phyloP scores from a whole-genome alignment of 2,797 vertebrate species.

The Sebastes umbrosus region DNA sequence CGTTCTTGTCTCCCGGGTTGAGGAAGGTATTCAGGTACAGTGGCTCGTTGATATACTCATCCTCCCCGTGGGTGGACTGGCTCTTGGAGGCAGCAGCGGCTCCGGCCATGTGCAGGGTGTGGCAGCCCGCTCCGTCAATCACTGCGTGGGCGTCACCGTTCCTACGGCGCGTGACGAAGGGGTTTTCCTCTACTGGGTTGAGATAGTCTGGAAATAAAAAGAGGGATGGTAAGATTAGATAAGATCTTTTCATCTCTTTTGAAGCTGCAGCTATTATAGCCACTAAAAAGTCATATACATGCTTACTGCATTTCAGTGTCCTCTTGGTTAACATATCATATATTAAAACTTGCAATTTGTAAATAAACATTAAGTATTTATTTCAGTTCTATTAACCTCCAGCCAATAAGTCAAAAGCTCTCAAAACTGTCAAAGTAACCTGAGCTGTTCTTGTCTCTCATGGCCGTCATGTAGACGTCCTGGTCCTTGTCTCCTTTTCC shows the following conservation, averaged over 20 bases:
- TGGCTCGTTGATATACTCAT: slow-evolving; percentile 94
- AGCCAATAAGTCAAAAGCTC: not conserved
- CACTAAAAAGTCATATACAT: not conserved
- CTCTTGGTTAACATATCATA: not conserved
- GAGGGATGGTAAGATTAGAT: not conserved
- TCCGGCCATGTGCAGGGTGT: slow-evolving; percentile 79
- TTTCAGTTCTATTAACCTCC: not conserved
- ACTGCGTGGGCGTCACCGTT: slow-evolving; percentile 92
- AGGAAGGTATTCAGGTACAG: slow-evolving; percentile 97
- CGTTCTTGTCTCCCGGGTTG: slow-evolving; percentile 86
- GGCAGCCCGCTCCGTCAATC: slow-evolving; percentile 90
- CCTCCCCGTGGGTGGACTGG: slow-evolving; percentile 85
- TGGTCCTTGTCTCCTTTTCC: slow-evolving; percentile 87
- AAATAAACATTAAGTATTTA: not conserved
- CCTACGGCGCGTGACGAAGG: slow-evolving; percentile 92
- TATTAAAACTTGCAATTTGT: not conserved
- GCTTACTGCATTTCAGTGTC: not conserved
- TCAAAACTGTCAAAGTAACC: slow-evolving; percentile 73
- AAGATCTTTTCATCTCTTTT: not conserved
- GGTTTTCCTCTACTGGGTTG: slow-evolving; percentile 96
- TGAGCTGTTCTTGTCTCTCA: slow-evolving; percentile 91
- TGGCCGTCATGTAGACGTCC: slow-evolving; percentile 89
- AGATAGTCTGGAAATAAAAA: slow-evolving; percentile 85
- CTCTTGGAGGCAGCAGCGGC: slow-evolving; percentile 76
- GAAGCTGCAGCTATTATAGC: not conserved